Evolutionary conservation across 2,888 invertebrate species (phyloP).

Genomic region (Eubasilissa splendida): DNA sequence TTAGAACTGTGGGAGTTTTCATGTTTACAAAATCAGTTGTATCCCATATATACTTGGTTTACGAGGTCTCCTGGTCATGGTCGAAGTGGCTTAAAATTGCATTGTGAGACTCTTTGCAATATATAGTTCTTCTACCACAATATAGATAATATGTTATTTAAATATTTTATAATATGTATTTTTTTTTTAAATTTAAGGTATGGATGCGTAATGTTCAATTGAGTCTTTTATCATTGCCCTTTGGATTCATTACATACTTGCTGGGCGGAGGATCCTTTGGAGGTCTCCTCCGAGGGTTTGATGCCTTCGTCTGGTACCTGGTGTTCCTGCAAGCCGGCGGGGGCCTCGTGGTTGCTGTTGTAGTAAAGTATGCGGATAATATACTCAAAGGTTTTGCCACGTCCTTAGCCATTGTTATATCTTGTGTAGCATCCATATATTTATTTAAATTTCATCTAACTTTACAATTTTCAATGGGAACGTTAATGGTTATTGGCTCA

Average conservation of each 20-base stretch:
- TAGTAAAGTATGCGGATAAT: conserved; percentile 99
- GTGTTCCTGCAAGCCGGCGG: conserved; percentile 94
- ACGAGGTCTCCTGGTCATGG: too few relatives aligned
- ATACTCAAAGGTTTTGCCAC: conserved; percentile 99
- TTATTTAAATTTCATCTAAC: conserved; percentile 92
- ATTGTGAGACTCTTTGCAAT: too few relatives aligned
- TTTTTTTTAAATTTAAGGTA: conserved; percentile 64
- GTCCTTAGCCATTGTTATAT: conserved; percentile 95
- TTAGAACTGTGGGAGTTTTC: too few relatives aligned
- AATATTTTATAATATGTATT: background rate
- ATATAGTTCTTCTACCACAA: too few relatives aligned
- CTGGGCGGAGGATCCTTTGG: conserved; percentile 82
- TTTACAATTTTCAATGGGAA: conserved; percentile 89
- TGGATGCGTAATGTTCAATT: conserved; percentile 99
- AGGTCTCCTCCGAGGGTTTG: conserved; percentile 77
- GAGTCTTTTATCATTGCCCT: conserved; percentile 91
- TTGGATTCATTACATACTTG: conserved; percentile 87
- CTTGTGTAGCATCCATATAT: conserved; percentile 94
- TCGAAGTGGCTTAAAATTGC: too few relatives aligned
- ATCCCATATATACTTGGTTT: too few relatives aligned
- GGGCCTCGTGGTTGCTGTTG: conserved; percentile 96
- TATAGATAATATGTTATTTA: too few relatives aligned
- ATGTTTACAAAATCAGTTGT: too few relatives aligned
- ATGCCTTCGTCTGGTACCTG: conserved; percentile 89
- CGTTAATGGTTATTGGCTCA: conserved; percentile 90